Evolutionary conservation across 2,797 vertebrate genomes (phyloP).

Genomic region (Pteropus rufus): DNA sequence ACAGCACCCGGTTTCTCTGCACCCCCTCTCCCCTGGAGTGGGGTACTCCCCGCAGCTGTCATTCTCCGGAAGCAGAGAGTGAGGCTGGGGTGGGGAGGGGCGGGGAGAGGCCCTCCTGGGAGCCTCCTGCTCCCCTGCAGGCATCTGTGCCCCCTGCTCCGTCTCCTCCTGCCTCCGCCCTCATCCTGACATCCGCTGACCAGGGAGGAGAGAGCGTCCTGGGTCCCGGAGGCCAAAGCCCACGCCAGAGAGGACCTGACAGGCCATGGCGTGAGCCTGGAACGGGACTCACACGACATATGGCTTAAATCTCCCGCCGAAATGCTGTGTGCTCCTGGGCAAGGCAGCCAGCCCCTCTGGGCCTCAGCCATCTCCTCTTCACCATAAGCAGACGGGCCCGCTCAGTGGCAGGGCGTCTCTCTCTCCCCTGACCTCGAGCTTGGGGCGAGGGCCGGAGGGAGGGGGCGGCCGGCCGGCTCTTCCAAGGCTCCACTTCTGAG

Average conservation of each 20-base stretch:
- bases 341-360: background rate
- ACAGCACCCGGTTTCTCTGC: background rate
- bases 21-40: background rate
- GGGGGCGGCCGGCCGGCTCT: background rate
- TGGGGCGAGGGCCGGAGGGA: too few species aligned
- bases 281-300: background rate
- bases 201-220: background rate
- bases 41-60: background rate
- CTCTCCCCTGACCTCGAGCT: too few species aligned
- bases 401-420: too few species aligned
- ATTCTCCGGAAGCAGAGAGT: background rate
- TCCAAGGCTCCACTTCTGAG: background rate
- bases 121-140: background rate
- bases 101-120: background rate
- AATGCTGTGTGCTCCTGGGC: background rate
- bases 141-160: too few species aligned
- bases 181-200: background rate
- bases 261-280: rapidly evolving
- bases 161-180: background rate
- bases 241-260: background rate
- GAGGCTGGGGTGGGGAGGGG: background rate
- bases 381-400: too few species aligned
- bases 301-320: background rate
- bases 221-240: background rate
- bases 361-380: background rate